phyloP scores from a whole-genome alignment of 2,113 vertebrate species.

The Dicerorhinus sumatrensis region DNA sequence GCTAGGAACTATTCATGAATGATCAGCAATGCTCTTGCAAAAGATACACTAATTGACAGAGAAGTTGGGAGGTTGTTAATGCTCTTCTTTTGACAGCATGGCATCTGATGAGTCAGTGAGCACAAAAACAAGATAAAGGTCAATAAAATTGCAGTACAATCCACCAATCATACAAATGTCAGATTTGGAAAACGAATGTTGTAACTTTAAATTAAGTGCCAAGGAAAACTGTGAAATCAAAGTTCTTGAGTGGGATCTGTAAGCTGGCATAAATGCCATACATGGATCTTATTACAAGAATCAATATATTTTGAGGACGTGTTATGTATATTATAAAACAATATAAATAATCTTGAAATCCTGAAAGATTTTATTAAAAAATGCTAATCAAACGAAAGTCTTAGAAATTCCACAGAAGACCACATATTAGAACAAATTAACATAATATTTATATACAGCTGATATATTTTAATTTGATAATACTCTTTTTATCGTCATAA shows the following conservation, averaged over 20 bases:
- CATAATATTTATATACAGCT: not conserved
- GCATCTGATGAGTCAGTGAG: not conserved
- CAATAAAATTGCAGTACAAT: conserved; percentile 21
- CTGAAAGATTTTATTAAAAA: conserved; percentile 5
- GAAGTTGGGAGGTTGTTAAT: not conserved
- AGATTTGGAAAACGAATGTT: not conserved
- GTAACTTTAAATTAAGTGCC: conserved; percentile 15
- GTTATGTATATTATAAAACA: too few relatives aligned
- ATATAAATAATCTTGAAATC: not conserved
- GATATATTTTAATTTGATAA: not conserved
- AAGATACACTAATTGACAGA: not conserved
- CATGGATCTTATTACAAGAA: not conserved
- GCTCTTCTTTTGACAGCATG: not conserved
- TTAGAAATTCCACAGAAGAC: not conserved
- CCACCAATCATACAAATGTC: not conserved
- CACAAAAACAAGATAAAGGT: conserved; percentile 38
- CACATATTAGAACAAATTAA: not conserved
- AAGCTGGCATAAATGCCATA: not conserved
- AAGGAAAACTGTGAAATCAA: conserved; percentile 14
- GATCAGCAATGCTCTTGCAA: not conserved
- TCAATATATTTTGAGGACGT: not conserved
- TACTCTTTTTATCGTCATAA: not conserved
- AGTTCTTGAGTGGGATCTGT: not conserved
- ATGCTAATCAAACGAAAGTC: not conserved
- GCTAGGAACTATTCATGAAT: not conserved